These are phyloP conservation scores for Himalopsyche tibetana DNA, from an alignment of 2,888 invertebrate species.

Conservation along the genomic window DNA sequence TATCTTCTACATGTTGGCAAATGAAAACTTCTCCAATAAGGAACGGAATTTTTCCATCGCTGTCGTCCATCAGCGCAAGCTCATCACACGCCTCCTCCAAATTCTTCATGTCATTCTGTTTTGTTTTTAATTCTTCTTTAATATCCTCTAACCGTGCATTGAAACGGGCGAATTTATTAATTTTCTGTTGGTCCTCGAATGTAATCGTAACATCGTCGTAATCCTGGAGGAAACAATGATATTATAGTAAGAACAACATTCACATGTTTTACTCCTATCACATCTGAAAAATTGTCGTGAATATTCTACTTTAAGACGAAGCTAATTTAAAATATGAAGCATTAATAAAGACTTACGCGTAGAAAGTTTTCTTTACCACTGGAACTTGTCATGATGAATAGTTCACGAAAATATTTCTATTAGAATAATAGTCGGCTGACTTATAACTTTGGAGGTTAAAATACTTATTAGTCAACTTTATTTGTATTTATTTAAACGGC, in stretches of 20 bases:
- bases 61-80: constrained; percentile 87
- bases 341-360: neutral
- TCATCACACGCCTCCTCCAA: constrained; percentile 95
- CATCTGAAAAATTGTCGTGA: neutral
- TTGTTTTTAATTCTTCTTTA: constrained; percentile 90
- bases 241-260: neutral
- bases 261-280: neutral
- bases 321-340: neutral
- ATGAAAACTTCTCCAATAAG: constrained; percentile 94
- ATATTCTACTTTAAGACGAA: neutral
- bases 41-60: constrained; percentile 86
- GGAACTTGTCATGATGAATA: constrained; percentile 1
- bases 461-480: no score
- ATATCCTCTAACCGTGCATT: constrained; percentile 95
- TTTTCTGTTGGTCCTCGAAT: constrained; percentile 97
- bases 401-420: neutral
- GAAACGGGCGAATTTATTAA: constrained; percentile 95
- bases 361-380: neutral
- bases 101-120: constrained; percentile 94
- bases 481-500: no score
- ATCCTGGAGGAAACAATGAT: constrained; percentile 76
- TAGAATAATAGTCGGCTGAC: no score
- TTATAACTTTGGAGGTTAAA: no score
- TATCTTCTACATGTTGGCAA: constrained; percentile 85
- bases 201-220: constrained; percentile 97